phyloP scores from a whole-genome alignment of 2,888 invertebrate genomes.

The Mesoligia furuncula region DNA sequence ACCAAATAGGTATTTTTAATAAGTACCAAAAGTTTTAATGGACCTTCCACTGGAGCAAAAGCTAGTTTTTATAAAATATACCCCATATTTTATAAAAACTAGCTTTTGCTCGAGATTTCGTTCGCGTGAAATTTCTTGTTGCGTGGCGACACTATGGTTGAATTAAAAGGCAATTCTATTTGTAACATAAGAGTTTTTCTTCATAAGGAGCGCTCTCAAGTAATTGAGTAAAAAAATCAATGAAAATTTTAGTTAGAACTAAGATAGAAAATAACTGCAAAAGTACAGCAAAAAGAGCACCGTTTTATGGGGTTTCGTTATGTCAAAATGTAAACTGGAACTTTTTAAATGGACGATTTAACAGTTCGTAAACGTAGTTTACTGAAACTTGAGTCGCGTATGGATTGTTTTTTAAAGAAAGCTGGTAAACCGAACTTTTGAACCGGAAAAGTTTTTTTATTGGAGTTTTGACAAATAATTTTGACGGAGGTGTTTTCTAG shows the following conservation, averaged over 20 bases:
- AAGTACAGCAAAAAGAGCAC: neutral
- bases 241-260: neutral
- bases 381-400: neutral
- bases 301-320: neutral
- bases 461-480: neutral
- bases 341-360: neutral
- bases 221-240: neutral
- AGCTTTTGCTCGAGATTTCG: too few species aligned
- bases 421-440: neutral
- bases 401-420: neutral
- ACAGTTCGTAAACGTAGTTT: neutral
- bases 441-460: neutral
- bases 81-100: neutral
- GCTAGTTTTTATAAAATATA: too few species aligned
- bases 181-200: neutral
- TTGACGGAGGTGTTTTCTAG: too few species aligned
- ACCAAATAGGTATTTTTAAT: neutral
- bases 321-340: neutral
- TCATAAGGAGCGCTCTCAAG: neutral
- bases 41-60: too few species aligned
- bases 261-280: too few species aligned
- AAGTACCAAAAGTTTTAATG: too few species aligned
- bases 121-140: too few species aligned
- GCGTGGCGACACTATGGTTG: neutral
- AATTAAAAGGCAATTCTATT: neutral